Evolutionary conservation across 2,797 vertebrate species (phyloP), one percentile per base, ranked within the genome.

Genomic region (Florisuga fusca): DNA sequence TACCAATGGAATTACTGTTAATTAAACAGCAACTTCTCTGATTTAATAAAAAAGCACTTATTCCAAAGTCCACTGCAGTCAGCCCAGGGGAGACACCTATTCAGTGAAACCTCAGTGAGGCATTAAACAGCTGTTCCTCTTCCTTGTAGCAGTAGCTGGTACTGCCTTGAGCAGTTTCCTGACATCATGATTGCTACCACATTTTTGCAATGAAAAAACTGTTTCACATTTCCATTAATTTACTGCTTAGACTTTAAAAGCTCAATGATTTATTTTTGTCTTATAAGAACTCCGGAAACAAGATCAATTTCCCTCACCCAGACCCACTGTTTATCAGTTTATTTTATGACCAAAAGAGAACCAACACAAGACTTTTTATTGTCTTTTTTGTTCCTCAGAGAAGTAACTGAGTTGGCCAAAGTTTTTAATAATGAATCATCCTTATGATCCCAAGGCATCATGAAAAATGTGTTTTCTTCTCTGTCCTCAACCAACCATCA

Each of bases 201-300:
- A 10, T 75, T 93, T 54, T 78, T 87, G 51, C 91, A 81, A 50
- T 15, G n/a, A 86, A 91, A 84, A 79, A 31, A 63, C 22, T 15
- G 55, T 75, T 94, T 84, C 27, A 66, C 8, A 17, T 84, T 95
- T 95, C 95, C 96, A 26, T 93, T 93, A 96, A 79, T 87, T 85
- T 63, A 34, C n/a, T 82, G 29, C 23, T 88, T 66, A 76, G 58
- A 51, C 26, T 84, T 85, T 22, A 63, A 82, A 90, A 84, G 16
- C 22, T 75, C n/a, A 21, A n/a, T 21, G 36, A 41, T 10, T 36
- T 76, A 33, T 66, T 83, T 89, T 89, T 84, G 81, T 58, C 71
- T 67, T 66, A 13, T 1, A 79, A 63, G 45, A 90, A 85, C 91
- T 88, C 71, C 81, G 66, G 82, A 92, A 90, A 76, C 45, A 84